A percentile compares a stretch with the other conserved stretches of the same genome.
phyloP scores from a whole-genome alignment of 2,113 vertebrate genomes.

The Lasiurus cinereus region DNA sequence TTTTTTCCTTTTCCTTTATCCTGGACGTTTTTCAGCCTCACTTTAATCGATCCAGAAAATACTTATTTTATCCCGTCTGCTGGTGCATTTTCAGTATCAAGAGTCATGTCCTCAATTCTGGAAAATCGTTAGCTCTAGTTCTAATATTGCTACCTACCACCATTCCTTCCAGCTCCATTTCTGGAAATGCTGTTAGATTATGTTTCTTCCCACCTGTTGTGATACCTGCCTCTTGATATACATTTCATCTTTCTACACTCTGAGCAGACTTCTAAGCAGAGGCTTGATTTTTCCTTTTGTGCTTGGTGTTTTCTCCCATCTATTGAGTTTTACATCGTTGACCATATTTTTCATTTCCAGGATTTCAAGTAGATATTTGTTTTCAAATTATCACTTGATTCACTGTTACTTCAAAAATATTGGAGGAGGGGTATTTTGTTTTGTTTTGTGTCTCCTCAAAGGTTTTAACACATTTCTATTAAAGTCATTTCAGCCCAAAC shows the following conservation, averaged over 20 bases:
- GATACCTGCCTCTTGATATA: background rate
- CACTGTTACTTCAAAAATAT: constrained; percentile 16
- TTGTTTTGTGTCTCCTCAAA: background rate
- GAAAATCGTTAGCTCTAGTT: background rate
- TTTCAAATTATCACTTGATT: background rate
- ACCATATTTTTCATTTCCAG: background rate
- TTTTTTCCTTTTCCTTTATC: background rate
- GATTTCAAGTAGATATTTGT: background rate
- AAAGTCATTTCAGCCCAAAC: background rate
- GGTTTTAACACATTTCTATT: background rate
- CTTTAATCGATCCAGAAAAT: background rate
- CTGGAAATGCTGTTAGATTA: background rate
- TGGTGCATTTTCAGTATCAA: background rate
- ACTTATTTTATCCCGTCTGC: background rate
- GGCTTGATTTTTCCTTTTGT: constrained; percentile 17
- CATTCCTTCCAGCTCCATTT: background rate
- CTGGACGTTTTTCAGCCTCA: background rate
- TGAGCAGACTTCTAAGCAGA: background rate
- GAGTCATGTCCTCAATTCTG: background rate
- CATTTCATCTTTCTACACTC: background rate
- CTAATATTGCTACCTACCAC: background rate
- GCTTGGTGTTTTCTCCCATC: background rate
- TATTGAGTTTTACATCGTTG: background rate
- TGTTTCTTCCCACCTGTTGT: background rate
- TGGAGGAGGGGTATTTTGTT: no score